Evolutionary conservation across 2,113 vertebrate genomes (phyloP).

Genomic region (Cephalopterus ornatus): DNA sequence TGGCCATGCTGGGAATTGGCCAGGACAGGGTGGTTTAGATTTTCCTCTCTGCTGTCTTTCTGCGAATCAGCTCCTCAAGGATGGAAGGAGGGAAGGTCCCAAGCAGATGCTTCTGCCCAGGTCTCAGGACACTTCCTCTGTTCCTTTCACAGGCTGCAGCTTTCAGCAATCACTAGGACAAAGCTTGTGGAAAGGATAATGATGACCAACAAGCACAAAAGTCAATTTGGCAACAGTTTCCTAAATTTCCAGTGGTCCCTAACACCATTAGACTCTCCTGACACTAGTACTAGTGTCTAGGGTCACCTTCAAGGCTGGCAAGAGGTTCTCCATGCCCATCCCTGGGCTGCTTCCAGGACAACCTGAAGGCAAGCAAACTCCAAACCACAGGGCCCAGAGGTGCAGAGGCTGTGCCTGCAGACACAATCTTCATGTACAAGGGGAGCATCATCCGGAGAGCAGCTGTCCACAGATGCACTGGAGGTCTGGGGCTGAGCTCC

Average conservation of each 20-base stretch:
- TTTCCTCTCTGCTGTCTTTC: neutral
- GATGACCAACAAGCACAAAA: neutral
- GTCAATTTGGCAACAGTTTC: neutral
- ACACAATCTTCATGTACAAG: fast-evolving
- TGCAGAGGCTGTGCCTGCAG: neutral
- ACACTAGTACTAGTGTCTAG: neutral
- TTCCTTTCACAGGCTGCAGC: neutral
- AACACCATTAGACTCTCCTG: neutral
- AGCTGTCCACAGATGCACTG: neutral
- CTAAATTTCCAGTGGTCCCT: neutral
- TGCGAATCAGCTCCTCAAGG: neutral
- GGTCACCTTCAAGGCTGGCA: neutral
- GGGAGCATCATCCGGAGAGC: neutral
- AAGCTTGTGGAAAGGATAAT: neutral
- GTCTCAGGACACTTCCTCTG: neutral
- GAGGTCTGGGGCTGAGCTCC: neutral
- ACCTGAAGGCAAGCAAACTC: neutral
- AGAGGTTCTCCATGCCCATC: neutral
- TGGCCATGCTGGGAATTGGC: neutral
- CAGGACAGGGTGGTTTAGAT: neutral
- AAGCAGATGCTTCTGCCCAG: neutral
- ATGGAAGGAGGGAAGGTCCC: neutral
- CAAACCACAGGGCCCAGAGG: neutral
- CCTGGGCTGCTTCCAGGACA: neutral
- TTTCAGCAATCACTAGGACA: neutral